phyloP scores from a whole-genome alignment of 2,113 vertebrate species.

The Pterocles orientalis region DNA sequence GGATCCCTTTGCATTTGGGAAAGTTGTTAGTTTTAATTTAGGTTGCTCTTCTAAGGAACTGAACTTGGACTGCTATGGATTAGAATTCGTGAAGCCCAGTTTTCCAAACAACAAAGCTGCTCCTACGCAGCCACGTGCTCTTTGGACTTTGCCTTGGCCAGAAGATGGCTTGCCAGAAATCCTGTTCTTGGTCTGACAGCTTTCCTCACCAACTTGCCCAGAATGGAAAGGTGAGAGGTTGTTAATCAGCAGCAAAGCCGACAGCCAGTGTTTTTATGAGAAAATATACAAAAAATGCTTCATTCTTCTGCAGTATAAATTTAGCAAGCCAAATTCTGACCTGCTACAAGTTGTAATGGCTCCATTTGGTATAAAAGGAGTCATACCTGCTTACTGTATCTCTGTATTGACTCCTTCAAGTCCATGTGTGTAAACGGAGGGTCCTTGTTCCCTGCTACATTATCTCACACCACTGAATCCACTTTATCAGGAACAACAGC shows the following conservation, averaged over 20 bases:
- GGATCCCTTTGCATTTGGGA: not conserved
- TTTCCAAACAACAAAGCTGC: conserved; percentile 10
- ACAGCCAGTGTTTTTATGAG: conserved; percentile 5
- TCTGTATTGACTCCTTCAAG: not conserved
- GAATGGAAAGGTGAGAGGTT: conserved; percentile 24
- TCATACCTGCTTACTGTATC: not conserved
- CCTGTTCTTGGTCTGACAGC: conserved; percentile 34
- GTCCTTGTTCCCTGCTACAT: not conserved
- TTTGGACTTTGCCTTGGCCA: not conserved
- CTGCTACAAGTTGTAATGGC: not conserved
- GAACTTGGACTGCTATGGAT: not conserved
- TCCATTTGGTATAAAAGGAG: not conserved
- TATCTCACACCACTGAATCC: not conserved
- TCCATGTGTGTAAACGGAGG: not conserved
- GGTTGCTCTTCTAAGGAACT: not conserved
- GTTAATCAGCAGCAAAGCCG: conserved; percentile 40
- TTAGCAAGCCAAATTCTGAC: not conserved
- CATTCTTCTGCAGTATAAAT: not conserved
- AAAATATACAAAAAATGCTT: not conserved
- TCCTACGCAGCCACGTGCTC: not conserved
- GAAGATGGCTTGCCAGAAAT: conserved; percentile 8
- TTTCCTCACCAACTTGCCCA: conserved; percentile 2
- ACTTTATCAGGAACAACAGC: not conserved
- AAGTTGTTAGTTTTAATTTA: conserved; percentile 35
- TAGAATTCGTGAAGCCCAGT: not conserved